Conservation (phyloP, 2,888 invertebrate genomes). For the Abscondita cerata region DNA sequence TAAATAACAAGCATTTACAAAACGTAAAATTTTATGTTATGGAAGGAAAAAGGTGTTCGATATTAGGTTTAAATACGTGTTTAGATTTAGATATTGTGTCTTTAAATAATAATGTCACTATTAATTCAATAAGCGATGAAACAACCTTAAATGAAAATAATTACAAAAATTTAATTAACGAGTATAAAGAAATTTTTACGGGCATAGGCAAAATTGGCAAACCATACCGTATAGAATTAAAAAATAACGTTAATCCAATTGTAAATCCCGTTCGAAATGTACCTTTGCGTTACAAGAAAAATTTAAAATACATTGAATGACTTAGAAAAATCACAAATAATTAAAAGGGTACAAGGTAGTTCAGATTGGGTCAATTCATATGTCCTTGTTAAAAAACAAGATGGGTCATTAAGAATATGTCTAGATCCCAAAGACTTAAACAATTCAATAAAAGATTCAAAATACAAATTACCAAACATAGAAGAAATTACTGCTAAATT, state of each 20-base stretch:
- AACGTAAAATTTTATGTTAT: slow-evolving; percentile 24
- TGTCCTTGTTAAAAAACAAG: slow-evolving; percentile 36
- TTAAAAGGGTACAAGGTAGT: slow-evolving; percentile 37
- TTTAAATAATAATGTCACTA: slow-evolving; percentile 8
- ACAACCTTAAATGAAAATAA: slow-evolving; percentile 9
- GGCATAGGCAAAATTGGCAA: slow-evolving; percentile 35
- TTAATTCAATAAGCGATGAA: too few species aligned
- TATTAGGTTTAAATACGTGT: slow-evolving; percentile 15
- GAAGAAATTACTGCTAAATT: slow-evolving; percentile 34
- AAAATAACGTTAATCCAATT: slow-evolving; percentile 29
- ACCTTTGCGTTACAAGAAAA: slow-evolving; percentile 29
- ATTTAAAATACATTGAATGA: slow-evolving; percentile 37
- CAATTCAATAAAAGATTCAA: slow-evolving; percentile 29
- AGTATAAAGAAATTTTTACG: slow-evolving; percentile 31
- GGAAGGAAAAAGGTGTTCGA: slow-evolving; percentile 18
- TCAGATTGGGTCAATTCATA: slow-evolving; percentile 42
- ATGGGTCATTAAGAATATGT: slow-evolving; percentile 29
- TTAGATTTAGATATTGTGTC: slow-evolving; percentile 11
- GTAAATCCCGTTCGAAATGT: slow-evolving; percentile 28
- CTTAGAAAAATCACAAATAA: slow-evolving; percentile 32
- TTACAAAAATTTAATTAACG: slow-evolving; percentile 14
- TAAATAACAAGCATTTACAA: neutral
- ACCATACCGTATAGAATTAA: slow-evolving; percentile 39
- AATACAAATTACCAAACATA: slow-evolving; percentile 34
- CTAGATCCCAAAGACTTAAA: slow-evolving; percentile 37